Conservation (phyloP, 30 jellyfish, hydroid and myxozoan species). For the Morbakka virulenta region DNA sequence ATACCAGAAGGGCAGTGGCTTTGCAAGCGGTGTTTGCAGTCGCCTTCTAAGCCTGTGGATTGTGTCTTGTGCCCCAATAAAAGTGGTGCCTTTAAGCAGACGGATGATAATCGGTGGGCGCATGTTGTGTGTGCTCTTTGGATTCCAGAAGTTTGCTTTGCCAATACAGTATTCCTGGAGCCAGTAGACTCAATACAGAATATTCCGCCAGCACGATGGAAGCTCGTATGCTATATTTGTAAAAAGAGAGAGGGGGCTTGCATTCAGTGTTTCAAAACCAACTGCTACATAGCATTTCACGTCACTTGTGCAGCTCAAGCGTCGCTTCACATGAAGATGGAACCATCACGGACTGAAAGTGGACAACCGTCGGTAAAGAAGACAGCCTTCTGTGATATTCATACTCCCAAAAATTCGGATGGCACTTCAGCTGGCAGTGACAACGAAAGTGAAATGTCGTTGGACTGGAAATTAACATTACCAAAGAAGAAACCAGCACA, state of each 20-base stretch:
- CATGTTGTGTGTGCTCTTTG: conserved; percentile 99
- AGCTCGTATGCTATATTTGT: conserved; percentile 86
- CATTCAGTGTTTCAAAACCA: conserved; percentile 92
- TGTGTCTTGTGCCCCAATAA: conserved; percentile 95
- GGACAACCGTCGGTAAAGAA: conserved; percentile 96
- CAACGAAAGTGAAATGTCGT: conserved; percentile 80
- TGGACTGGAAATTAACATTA: conserved; percentile 52
- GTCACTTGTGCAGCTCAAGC: conserved; percentile 99
- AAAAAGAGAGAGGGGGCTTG: conserved; percentile 96
- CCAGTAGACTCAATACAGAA: conserved; percentile 94
- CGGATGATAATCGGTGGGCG: conserved; percentile 94
- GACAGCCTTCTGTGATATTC: conserved; percentile 81
- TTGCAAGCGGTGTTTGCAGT: conserved; percentile 92
- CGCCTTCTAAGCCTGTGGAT: conserved; percentile 96
- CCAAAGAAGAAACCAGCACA: conserved; percentile 70
- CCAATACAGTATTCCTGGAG: conserved; percentile 96
- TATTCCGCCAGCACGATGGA: conserved; percentile 97
- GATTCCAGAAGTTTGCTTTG: conserved; percentile 99
- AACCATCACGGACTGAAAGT: conserved; percentile 81
- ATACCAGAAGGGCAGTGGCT: conserved; percentile 99
- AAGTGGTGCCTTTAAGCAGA: conserved; percentile 98
- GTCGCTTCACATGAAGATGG: conserved; percentile 91
- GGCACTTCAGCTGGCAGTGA: conserved; percentile 78
- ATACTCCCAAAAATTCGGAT: conserved; percentile 81
- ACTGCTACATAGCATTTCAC: conserved; percentile 94